Conservation (phyloP, 2,797 vertebrate species). For the Liasis olivaceus region DNA sequence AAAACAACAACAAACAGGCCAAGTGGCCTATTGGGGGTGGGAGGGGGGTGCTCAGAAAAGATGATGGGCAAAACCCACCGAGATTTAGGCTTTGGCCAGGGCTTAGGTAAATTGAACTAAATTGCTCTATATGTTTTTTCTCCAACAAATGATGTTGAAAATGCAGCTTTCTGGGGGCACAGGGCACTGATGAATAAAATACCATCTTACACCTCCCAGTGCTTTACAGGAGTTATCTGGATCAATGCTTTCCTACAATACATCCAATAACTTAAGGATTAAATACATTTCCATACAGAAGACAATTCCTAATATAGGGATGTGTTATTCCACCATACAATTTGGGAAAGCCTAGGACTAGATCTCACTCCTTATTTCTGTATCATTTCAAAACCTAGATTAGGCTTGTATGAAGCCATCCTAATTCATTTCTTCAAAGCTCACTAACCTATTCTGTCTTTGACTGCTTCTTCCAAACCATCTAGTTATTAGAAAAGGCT, state of each 20-base stretch:
- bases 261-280: constrained; percentile 69
- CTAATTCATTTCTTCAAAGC: not conserved
- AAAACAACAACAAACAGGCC: constrained; percentile 76
- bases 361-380: constrained; percentile 44
- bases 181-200: constrained; percentile 65
- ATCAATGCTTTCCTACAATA: constrained; percentile 73
- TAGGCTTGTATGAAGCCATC: not conserved
- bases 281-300: constrained; percentile 69
- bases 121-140: constrained; percentile 76
- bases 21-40: constrained; percentile 50
- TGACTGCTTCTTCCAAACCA: not conserved
- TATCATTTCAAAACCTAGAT: constrained; percentile 55
- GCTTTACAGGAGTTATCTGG: constrained; percentile 68
- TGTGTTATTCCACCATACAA: constrained; percentile 53
- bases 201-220: constrained; percentile 68
- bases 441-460: not conserved
- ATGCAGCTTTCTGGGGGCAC: constrained; percentile 64
- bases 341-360: constrained; percentile 39
- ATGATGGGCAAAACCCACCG: constrained; percentile 46
- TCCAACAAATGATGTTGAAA: constrained; percentile 77
- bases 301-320: constrained; percentile 66
- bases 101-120: constrained; percentile 80
- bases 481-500: not conserved
- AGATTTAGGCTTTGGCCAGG: constrained; percentile 80
- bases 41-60: constrained; percentile 73